These are phyloP conservation scores for Thripadectes ignobilis DNA, from an alignment of 2,797 vertebrate species.

Conservation along the genomic window DNA sequence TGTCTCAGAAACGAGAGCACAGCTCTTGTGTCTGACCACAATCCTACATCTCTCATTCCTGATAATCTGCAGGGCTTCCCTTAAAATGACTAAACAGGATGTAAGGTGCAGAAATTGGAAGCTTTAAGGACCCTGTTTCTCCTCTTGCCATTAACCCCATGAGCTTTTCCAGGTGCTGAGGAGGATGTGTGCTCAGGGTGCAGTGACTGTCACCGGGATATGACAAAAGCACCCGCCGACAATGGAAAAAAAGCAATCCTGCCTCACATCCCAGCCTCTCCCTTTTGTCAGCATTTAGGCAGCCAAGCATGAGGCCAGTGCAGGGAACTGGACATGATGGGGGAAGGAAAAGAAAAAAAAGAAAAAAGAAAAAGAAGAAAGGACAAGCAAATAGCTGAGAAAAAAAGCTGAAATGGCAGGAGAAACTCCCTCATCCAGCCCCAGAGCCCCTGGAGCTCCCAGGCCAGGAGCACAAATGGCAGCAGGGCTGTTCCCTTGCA, in stretches of 20 bases:
- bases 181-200: neutral
- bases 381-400: neutral
- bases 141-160: neutral
- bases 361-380: too few species aligned
- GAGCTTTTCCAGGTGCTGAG: fast-evolving
- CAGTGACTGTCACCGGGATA: neutral
- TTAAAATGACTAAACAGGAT: neutral
- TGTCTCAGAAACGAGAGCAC: neutral
- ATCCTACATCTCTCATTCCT: neutral
- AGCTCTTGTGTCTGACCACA: neutral
- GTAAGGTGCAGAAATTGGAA: neutral
- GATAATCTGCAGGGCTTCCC: neutral
- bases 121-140: neutral
- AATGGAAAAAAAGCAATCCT: neutral
- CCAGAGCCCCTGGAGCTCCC: neutral
- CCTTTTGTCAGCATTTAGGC: conserved; percentile 26
- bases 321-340: neutral
- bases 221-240: neutral
- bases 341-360: neutral
- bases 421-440: neutral
- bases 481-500: conserved; percentile 2
- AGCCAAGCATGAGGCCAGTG: conserved; percentile 51
- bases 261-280: neutral
- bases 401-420: neutral
- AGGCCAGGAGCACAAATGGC: neutral